Conservation (phyloP, 1,140 invertebrate genomes). For the Nasonia longicornis region DNA sequence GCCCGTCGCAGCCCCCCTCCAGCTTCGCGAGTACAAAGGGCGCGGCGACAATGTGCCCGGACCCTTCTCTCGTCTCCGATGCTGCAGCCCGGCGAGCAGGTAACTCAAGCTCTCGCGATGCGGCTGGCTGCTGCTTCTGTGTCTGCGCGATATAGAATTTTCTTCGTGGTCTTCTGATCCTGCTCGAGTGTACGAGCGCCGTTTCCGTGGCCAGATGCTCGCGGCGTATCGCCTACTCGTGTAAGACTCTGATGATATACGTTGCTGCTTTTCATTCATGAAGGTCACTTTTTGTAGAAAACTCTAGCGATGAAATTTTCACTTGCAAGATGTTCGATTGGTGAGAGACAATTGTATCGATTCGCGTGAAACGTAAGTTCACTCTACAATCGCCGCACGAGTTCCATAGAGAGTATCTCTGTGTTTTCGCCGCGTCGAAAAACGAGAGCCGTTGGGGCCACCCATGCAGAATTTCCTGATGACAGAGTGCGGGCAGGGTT, state of each 20-base stretch:
- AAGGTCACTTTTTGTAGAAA: too few relatives aligned
- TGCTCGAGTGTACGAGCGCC: constrained; percentile 7
- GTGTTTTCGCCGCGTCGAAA: neutral
- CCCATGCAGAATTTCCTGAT: constrained; percentile 50
- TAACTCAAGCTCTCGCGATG: constrained; percentile 50
- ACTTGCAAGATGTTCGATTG: too few relatives aligned
- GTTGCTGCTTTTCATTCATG: too few relatives aligned
- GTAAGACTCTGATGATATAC: too few relatives aligned
- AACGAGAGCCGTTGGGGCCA: constrained; percentile 38
- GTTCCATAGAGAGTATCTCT: neutral
- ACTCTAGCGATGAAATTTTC: too few relatives aligned
- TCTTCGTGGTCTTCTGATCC: neutral
- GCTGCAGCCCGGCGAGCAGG: constrained; percentile 36
- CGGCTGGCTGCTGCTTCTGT: neutral
- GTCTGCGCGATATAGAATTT: constrained; percentile 3
- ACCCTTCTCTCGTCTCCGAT: constrained; percentile 34
- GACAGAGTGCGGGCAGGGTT: neutral
- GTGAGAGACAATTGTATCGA: too few relatives aligned
- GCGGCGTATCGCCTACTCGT: constrained; percentile 45
- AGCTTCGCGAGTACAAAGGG: neutral
- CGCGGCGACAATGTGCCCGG: constrained; percentile 47
- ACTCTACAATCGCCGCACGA: too few relatives aligned
- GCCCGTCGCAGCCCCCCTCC: constrained; percentile 21
- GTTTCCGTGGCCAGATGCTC: constrained; percentile 12
- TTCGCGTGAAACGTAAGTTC: too few relatives aligned